Evolutionary conservation across 2,888 invertebrate species (phyloP).

Genomic region (Abrostola tripartita): DNA sequence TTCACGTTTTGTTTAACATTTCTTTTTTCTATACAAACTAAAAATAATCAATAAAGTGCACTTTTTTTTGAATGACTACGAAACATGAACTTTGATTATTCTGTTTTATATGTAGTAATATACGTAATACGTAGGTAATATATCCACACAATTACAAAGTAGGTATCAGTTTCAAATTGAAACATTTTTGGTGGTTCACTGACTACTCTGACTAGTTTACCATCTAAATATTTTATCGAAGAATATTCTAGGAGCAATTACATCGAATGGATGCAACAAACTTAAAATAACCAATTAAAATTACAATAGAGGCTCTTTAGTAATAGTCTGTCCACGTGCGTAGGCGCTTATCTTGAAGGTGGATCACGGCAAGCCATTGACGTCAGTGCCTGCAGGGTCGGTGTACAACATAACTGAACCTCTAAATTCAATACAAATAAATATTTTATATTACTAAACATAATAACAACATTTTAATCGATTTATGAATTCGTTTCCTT

Average conservation of each 20-base stretch:
- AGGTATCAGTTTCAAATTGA: too few species aligned
- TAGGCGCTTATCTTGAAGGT: constrained; percentile 57
- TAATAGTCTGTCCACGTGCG: constrained; percentile 52
- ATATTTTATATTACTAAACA: constrained; percentile 18
- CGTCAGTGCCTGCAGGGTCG: constrained; percentile 69
- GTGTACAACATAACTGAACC: constrained; percentile 42
- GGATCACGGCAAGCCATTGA: constrained; percentile 65
- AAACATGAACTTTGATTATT: constrained; percentile 2
- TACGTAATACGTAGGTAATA: too few species aligned
- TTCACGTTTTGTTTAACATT: too few species aligned
- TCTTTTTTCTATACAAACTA: too few species aligned
- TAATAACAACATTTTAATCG: background rate
- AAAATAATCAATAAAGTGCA: too few species aligned
- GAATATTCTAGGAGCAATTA: background rate
- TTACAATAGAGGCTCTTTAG: constrained; percentile 39
- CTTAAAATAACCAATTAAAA: constrained; percentile 17
- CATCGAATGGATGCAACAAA: constrained; percentile 4
- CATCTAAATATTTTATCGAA: background rate
- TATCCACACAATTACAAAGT: too few species aligned
- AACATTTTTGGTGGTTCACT: too few species aligned
- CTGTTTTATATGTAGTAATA: background rate
- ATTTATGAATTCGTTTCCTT: constrained; percentile 14
- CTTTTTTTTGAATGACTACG: background rate
- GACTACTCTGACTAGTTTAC: too few species aligned
- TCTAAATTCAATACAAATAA: constrained; percentile 29